Percentiles rank a stretch among this genome's conserved stretches.
phyloP scores from a whole-genome alignment of 1,140 invertebrate species.

The Drosophila nannoptera region DNA sequence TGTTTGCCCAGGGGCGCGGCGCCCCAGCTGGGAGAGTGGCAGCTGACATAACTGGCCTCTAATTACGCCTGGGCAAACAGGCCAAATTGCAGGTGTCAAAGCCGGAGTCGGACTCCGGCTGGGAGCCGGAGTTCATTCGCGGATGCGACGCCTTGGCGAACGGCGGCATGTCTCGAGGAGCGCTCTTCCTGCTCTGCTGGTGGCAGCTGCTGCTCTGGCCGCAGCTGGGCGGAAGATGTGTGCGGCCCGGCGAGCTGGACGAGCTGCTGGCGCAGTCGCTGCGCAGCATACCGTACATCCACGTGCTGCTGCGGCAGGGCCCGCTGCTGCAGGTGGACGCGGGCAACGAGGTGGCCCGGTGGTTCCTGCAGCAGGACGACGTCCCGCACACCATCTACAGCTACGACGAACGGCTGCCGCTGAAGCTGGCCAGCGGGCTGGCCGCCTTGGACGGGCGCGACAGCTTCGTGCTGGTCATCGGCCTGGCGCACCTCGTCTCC shows the following conservation, averaged over 20 bases:
- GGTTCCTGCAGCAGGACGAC: slow-evolving; percentile 41
- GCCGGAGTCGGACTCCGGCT: slow-evolving; percentile 6
- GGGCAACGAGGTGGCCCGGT: slow-evolving; percentile 42
- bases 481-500: slow-evolving; percentile 24
- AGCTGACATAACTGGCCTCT: slow-evolving; percentile 65
- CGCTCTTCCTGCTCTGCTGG: background rate
- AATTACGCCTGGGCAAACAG: slow-evolving; percentile 64
- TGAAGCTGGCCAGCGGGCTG: background rate
- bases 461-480: slow-evolving; percentile 40
- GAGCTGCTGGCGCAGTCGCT: slow-evolving; percentile 36
- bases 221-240: background rate
- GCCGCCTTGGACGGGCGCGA: slow-evolving; percentile 20
- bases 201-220: slow-evolving; percentile 5
- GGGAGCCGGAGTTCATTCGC: slow-evolving; percentile 35
- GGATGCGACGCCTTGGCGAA: slow-evolving; percentile 27
- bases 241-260: slow-evolving; percentile 11
- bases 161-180: slow-evolving; percentile 16
- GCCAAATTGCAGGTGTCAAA: slow-evolving; percentile 73
- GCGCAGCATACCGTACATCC: slow-evolving; percentile 33
- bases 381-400: slow-evolving; percentile 27
- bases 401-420: slow-evolving; percentile 31
- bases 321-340: slow-evolving; percentile 27
- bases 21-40: slow-evolving; percentile 23
- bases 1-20: background rate
- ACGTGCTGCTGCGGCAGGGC: slow-evolving; percentile 40